phyloP scores from a whole-genome alignment of 1,140 invertebrate species.

The Pseudomyrmex sp. region DNA sequence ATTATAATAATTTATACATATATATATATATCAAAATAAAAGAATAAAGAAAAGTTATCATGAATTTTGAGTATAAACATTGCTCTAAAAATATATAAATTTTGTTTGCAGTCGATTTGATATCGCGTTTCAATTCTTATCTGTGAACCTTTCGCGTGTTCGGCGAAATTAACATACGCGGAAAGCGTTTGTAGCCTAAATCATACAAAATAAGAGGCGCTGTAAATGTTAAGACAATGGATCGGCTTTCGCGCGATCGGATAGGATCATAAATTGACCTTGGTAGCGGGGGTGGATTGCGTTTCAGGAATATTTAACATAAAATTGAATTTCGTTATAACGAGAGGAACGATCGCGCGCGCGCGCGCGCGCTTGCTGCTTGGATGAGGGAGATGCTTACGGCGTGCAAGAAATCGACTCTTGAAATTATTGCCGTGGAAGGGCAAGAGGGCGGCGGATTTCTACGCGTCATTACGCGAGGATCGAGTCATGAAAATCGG shows the following conservation, averaged over 20 bases:
- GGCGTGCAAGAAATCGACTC: slow-evolving; percentile 63
- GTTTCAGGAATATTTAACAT: slow-evolving; percentile 83
- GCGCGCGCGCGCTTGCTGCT: background rate
- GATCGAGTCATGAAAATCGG: slow-evolving; percentile 84
- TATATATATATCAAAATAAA: too few species aligned
- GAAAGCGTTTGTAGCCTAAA: slow-evolving; percentile 38
- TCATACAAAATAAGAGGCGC: background rate
- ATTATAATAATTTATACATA: background rate
- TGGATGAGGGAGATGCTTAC: slow-evolving; percentile 31
- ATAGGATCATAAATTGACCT: slow-evolving; percentile 78
- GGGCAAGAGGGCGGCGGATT: slow-evolving; percentile 67
- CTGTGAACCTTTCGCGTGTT: background rate
- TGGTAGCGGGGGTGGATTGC: slow-evolving; percentile 69
- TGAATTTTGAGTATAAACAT: too few species aligned
- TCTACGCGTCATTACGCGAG: slow-evolving; percentile 83
- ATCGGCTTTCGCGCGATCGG: slow-evolving; percentile 73
- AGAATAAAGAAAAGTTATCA: too few species aligned
- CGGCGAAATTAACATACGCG: slow-evolving; percentile 24
- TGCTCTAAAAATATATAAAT: too few species aligned
- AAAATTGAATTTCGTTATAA: slow-evolving; percentile 83
- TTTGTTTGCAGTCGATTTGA: background rate
- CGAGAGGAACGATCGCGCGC: slow-evolving; percentile 79
- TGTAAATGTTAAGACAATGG: slow-evolving; percentile 72
- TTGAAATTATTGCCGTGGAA: slow-evolving; percentile 74
- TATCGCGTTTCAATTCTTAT: background rate